Conservation (phyloP, 1,140 invertebrate genomes). For the Physella acuta region DNA sequence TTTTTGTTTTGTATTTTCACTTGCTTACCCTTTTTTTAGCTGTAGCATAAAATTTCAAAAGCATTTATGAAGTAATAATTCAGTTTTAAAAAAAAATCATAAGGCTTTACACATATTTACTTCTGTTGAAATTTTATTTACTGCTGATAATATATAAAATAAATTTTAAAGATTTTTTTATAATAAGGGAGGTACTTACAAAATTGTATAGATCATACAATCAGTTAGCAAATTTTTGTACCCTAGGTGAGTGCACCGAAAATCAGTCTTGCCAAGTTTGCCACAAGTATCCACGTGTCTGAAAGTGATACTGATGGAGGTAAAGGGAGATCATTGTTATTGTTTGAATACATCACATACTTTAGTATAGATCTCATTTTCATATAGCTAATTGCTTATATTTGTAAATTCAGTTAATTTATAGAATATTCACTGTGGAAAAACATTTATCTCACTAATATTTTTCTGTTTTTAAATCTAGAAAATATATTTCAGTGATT, state of each 20-base stretch:
- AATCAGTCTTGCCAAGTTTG: conserved; percentile 34
- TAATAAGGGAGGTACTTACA: not conserved
- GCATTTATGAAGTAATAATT: not conserved
- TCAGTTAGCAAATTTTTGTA: conserved; percentile 2
- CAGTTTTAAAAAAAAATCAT: not conserved
- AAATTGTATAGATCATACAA: too few species aligned
- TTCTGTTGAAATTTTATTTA: not conserved
- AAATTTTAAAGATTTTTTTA: not conserved
- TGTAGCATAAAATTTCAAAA: not conserved
- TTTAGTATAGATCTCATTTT: too few species aligned
- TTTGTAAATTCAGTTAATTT: too few species aligned
- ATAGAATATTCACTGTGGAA: not conserved
- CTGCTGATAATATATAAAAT: not conserved
- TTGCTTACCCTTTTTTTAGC: not conserved
- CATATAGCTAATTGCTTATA: too few species aligned
- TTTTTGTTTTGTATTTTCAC: not conserved
- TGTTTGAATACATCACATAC: not conserved
- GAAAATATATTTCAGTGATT: not conserved
- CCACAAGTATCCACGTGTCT: conserved; percentile 25
- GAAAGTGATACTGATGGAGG: conserved; percentile 36
- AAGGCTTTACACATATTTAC: not conserved
- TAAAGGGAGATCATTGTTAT: too few species aligned
- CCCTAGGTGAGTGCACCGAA: conserved; percentile 9
- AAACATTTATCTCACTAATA: not conserved
- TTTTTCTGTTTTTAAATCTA: not conserved